Conservation (phyloP, 2,113 vertebrate species). For the Penelope pileata region DNA sequence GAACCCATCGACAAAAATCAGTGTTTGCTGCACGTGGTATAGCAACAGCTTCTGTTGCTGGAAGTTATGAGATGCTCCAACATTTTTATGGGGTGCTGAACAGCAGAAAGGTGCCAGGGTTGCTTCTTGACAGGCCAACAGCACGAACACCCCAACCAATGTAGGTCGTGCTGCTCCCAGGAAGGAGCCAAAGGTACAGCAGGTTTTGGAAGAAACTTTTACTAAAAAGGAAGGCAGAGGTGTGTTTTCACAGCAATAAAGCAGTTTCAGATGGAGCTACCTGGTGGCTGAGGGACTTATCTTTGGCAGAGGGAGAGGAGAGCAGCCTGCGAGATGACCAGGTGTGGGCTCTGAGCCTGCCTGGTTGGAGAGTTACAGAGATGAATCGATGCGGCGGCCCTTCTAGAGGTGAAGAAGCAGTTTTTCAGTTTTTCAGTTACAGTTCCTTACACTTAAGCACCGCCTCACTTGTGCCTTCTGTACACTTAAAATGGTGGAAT, state of each 20-base stretch:
- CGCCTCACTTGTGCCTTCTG: background rate
- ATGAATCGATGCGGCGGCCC: background rate
- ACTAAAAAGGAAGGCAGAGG: background rate
- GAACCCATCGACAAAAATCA: background rate
- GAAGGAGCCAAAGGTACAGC: background rate
- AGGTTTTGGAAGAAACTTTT: background rate
- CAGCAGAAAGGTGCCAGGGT: background rate
- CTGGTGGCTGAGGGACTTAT: background rate
- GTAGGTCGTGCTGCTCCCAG: background rate
- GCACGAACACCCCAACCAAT: background rate
- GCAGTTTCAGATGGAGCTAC: background rate
- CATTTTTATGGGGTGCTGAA: background rate
- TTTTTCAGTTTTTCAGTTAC: background rate
- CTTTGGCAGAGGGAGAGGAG: background rate
- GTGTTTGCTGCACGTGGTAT: background rate
- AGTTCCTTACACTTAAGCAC: background rate
- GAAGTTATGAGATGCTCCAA: background rate
- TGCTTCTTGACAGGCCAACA: background rate
- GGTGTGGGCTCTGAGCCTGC: background rate
- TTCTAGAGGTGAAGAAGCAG: background rate
- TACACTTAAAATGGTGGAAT: background rate
- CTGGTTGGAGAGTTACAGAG: background rate
- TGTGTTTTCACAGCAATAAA: background rate
- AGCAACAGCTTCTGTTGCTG: background rate
- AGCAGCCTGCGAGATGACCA: background rate